Evolutionary conservation across 2,113 vertebrate genomes (phyloP).

Genomic region (Spea multiplicata): DNA sequence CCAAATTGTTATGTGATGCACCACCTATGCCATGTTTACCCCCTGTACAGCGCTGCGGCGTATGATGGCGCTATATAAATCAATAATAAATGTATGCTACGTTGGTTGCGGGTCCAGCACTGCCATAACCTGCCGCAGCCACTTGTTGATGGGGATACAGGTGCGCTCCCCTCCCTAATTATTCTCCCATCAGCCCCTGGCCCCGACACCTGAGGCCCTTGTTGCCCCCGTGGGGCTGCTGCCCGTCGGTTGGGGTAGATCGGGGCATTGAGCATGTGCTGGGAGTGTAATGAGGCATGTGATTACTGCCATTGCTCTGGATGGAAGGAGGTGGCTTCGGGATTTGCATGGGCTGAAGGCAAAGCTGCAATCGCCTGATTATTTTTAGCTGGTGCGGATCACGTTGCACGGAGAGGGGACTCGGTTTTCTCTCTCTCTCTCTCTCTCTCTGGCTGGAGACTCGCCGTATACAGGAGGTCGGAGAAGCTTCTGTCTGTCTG

Average conservation of each 20-base stretch:
- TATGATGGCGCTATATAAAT: too few relatives aligned
- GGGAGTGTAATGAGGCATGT: slow-evolving; percentile 40
- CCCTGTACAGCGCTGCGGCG: too few relatives aligned
- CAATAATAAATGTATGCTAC: too few relatives aligned
- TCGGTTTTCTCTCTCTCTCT: slow-evolving; percentile 46
- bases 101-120: too few relatives aligned
- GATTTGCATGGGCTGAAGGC: slow-evolving; percentile 61
- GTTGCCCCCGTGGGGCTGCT: neutral
- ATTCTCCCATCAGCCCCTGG: neutral
- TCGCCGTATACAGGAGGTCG: neutral
- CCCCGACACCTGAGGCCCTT: slow-evolving; percentile 3
- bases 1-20: too few relatives aligned
- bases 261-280: neutral
- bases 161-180: neutral
- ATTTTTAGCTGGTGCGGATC: slow-evolving; percentile 73
- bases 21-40: too few relatives aligned
- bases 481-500: neutral
- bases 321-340: slow-evolving; percentile 42
- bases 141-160: slow-evolving; percentile 13
- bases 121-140: neutral
- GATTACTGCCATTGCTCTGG: slow-evolving; percentile 27
- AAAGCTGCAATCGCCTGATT: slow-evolving; percentile 57
- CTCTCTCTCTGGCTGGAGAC: slow-evolving; percentile 44
- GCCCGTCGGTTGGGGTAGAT: neutral
- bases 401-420: slow-evolving; percentile 53